Evolutionary conservation across 1,140 invertebrate genomes (phyloP).

Genomic region (Manduca sexta): DNA sequence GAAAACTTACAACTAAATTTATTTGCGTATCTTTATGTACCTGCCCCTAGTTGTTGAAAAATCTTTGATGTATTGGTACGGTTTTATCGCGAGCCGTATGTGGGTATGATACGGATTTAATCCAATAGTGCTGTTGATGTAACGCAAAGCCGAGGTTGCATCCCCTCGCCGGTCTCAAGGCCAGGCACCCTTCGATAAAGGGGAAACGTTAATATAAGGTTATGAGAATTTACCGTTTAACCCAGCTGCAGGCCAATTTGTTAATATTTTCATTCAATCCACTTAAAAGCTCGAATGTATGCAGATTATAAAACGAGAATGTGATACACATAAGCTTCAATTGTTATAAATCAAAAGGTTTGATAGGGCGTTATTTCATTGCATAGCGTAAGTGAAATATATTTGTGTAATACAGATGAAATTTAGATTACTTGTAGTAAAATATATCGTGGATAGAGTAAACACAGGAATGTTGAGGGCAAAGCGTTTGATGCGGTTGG

Average conservation of each 20-base stretch:
- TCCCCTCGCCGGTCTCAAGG: constrained; percentile 42
- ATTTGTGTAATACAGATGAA: too few relatives aligned
- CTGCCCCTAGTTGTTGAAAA: background rate
- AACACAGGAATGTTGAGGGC: constrained; percentile 10
- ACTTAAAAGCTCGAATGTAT: constrained; percentile 51
- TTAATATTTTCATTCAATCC: constrained; percentile 72
- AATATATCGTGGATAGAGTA: background rate
- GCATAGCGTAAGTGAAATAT: too few relatives aligned
- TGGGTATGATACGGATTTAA: constrained; percentile 47
- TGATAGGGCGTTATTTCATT: too few relatives aligned
- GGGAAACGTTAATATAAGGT: constrained; percentile 66
- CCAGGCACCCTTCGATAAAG: constrained; percentile 55
- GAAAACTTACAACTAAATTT: constrained; percentile 57
- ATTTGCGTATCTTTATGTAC: constrained; percentile 35
- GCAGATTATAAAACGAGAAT: constrained; percentile 18
- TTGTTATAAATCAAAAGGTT: background rate
- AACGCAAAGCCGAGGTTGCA: constrained; percentile 64
- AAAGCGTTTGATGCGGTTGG: constrained; percentile 27
- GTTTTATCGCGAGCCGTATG: constrained; percentile 4
- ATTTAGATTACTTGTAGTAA: background rate
- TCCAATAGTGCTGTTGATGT: constrained; percentile 62
- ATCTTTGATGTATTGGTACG: background rate
- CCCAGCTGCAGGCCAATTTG: constrained; percentile 67
- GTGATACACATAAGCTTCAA: background rate
- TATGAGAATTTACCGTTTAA: constrained; percentile 73